A percentile compares a stretch with the other conserved stretches of the same genome.
These are phyloP conservation scores for Scarus forsteni DNA, from an alignment of 2,797 vertebrate genomes.

Conservation along the genomic window DNA sequence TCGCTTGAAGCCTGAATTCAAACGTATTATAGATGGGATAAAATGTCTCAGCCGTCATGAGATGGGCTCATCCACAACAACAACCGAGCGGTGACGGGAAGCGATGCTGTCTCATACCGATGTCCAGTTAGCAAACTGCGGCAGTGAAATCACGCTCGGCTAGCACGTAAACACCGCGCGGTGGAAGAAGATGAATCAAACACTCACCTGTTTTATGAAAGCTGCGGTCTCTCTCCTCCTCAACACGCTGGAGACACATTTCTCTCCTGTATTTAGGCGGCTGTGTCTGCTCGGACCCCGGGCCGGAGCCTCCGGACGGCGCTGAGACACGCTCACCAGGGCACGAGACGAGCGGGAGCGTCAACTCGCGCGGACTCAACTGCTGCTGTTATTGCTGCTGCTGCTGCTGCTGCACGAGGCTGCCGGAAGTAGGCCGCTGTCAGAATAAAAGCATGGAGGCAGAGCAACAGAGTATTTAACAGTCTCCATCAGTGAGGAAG, in stretches of 20 bases:
- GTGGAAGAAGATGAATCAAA: rapidly evolving
- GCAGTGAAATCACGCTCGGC: slow-evolving; percentile 15
- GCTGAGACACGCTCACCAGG: background rate
- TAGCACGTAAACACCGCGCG: background rate
- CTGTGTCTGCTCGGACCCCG: slow-evolving; percentile 28
- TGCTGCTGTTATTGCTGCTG: background rate
- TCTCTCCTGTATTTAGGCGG: slow-evolving; percentile 55
- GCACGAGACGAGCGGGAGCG: background rate
- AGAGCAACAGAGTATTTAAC: too few species aligned
- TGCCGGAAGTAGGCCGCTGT: slow-evolving; percentile 21
- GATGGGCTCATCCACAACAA: slow-evolving; percentile 8
- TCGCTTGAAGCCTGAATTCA: too few species aligned
- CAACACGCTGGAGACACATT: slow-evolving; percentile 75
- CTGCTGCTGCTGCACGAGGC: background rate
- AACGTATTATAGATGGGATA: background rate
- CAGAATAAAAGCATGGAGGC: slow-evolving; percentile 63
- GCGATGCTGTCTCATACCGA: slow-evolving; percentile 41
- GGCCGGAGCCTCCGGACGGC: slow-evolving; percentile 40
- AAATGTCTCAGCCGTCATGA: slow-evolving; percentile 7
- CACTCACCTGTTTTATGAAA: slow-evolving; percentile 71
- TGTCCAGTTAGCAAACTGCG: slow-evolving; percentile 39
- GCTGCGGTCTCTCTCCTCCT: slow-evolving; percentile 65
- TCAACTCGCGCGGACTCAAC: background rate
- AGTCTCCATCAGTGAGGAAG: too few species aligned
- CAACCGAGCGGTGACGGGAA: slow-evolving; percentile 26